Base-by-base conservation (phyloP, 2,113 vertebrate genomes). In the Myrmophylax atrothorax region DNA sequence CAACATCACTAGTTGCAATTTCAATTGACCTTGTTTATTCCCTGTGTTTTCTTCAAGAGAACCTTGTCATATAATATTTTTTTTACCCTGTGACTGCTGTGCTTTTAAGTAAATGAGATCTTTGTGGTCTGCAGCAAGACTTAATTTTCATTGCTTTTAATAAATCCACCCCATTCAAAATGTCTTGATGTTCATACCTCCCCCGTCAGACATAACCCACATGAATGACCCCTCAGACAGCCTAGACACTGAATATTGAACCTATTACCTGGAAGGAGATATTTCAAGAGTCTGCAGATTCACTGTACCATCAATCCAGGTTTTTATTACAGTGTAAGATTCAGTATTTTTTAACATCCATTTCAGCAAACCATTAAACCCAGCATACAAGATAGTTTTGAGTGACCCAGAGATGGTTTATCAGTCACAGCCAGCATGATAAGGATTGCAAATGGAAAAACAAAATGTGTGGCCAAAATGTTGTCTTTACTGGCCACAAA, bases 401-500 rank as follows among this genome's bases (percentile, higher is more conserved):
- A 26, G 9, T 31, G 23, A 77, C 38, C 1, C 18, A 63, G 25
- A 64, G 18, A 2, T 16, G 37, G 25, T 83, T 76, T 40, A 33
- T 56, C 24, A 49, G 37, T 49, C 14, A 3, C 9, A 69, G 37
- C 2, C 29, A 60, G 3, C 5, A 58, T 3, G 14, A 35, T 35
- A 77, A 94, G 17, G 31, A 69, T 23, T 55, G 35, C 6, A 83
- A 86, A 10, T 6, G 7, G 5, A 2, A 20, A 79, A 76, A 33
- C 3, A 50, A 81, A 31, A 14, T 0, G 2, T 7, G 4, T 46
- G 10, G 18, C 10, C 19, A 42, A 64, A 50, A 2, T 12, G 3
- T 9, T 72, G 26, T 31, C 38, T 77, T 89, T 53, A 66, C 29
- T 40, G 3, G 28, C 8, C 33, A 46, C 29, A 58, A 69, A 73